These are phyloP conservation scores for Trissolcus basalis DNA, from an alignment of 1,140 invertebrate genomes.

Conservation along the genomic window DNA sequence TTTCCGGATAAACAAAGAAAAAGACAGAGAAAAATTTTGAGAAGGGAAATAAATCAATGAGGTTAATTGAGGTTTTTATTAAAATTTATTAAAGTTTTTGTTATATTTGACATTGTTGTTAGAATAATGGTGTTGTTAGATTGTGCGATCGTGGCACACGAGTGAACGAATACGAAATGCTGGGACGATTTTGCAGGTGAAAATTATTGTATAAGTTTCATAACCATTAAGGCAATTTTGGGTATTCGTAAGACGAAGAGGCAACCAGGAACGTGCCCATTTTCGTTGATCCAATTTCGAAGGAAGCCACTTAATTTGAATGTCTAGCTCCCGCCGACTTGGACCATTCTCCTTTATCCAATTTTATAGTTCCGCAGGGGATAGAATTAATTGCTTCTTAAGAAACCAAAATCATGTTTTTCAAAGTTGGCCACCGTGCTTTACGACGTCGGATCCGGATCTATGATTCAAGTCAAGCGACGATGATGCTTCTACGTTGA, in stretches of 20 bases:
- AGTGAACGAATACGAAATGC: background rate
- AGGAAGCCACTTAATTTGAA: slow-evolving; percentile 74
- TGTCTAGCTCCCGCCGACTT: slow-evolving; percentile 60
- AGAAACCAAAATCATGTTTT: slow-evolving; percentile 73
- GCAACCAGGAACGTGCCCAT: slow-evolving; percentile 46
- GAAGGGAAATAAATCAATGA: no score
- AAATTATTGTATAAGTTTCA: slow-evolving; percentile 35
- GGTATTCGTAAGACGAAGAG: slow-evolving; percentile 26
- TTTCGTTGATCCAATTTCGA: slow-evolving; percentile 71
- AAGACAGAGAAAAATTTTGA: no score
- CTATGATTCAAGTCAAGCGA: slow-evolving; percentile 45
- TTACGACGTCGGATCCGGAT: slow-evolving; percentile 37
- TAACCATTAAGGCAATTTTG: slow-evolving; percentile 39
- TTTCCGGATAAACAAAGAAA: no score
- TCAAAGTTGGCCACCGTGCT: slow-evolving; percentile 57
- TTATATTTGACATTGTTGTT: no score
- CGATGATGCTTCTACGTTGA: slow-evolving; percentile 34
- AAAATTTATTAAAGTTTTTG: no score
- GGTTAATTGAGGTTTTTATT: no score
- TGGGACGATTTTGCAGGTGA: slow-evolving; percentile 10
- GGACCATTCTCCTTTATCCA: slow-evolving; percentile 43
- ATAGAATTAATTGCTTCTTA: slow-evolving; percentile 74
- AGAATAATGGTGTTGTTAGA: no score
- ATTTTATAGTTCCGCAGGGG: slow-evolving; percentile 66
- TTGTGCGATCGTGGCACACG: no score